Evolutionary conservation across 2,113 vertebrate species (phyloP), one percentile per base, ranked within the genome.

Genomic region (Coturnix japonica): DNA sequence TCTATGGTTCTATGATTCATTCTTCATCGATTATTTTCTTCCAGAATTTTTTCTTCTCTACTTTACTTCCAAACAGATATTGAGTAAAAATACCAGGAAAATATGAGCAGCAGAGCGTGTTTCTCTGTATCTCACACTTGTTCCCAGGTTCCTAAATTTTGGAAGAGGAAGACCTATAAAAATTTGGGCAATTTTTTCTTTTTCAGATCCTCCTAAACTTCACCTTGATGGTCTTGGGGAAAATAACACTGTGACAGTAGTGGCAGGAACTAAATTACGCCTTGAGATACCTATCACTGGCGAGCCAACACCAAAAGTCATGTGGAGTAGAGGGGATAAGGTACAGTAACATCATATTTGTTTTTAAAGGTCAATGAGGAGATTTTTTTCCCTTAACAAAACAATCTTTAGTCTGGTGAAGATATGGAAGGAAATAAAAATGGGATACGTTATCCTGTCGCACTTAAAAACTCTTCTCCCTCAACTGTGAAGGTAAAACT

Each of bases 261-360:
- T 99, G 82, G 99, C 99, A 75, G 99, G 99, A 95, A 99, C 97
- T 95, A 99, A 99, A 94, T 97, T 99, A n/a, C 98, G 99, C 22
- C 96, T 99, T 91, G 99, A 99, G 96, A 98, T 99, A 71, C 99
- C 99, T 14, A 97, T 99, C 93, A 98, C 97, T 67, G 99, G 99
- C 81, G 99, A 99, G 92, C 99, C 99, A 67, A 94, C 98, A 51
- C 99, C 99, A 79, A 98, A 98, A 94, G 98, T 99, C 87, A 95
- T 98, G 44, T 99, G 99, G 99, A 99, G 98, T 95, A 98, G 98
- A 95, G 99, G 99, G 33, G 99, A 99, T 91, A 98, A 99, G 98
- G 99, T 99, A 97, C 28, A 18, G 53, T 44, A n/a, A 11, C 49
- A 37, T 28, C 74, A 35, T 28, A 33, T 1, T 12, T 1, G 0